Evolutionary conservation across 2,113 vertebrate genomes (phyloP).

Genomic region (Pungitius pungitius): DNA sequence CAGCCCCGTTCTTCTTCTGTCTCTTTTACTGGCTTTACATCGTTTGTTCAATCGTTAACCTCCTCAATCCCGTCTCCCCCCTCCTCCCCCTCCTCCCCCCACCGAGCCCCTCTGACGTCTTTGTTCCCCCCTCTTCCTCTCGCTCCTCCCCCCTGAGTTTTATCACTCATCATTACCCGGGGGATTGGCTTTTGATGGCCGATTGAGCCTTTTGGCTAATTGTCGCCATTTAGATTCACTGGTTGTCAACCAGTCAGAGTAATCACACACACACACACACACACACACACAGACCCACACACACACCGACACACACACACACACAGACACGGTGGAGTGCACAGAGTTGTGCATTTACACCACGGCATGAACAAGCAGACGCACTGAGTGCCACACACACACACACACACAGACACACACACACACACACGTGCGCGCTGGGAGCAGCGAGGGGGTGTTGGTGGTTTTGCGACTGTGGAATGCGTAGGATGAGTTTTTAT

Average conservation of each 20-base stretch:
- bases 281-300: slow-evolving; percentile 38
- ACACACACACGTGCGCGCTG: slow-evolving; percentile 56
- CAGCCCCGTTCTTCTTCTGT: slow-evolving; percentile 55
- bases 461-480: slow-evolving; percentile 79
- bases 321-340: slow-evolving; percentile 20
- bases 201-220: slow-evolving; percentile 82
- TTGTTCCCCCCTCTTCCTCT: slow-evolving; percentile 49
- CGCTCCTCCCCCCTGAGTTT: slow-evolving; percentile 57
- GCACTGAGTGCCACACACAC: too few relatives aligned
- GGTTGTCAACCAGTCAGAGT: slow-evolving; percentile 77
- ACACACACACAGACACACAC: slow-evolving; percentile 16
- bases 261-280: slow-evolving; percentile 52
- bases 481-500: slow-evolving; percentile 82
- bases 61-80: slow-evolving; percentile 10
- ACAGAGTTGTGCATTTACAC: slow-evolving; percentile 56
- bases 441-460: slow-evolving; percentile 70
- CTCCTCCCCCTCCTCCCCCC: slow-evolving; percentile 6
- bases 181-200: slow-evolving; percentile 81
- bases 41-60: slow-evolving; percentile 36
- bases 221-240: slow-evolving; percentile 83
- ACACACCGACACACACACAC: slow-evolving; percentile 36
- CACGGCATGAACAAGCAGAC: slow-evolving; percentile 46
- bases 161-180: slow-evolving; percentile 81
- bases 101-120: slow-evolving; percentile 32
- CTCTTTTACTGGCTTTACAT: slow-evolving; percentile 41